Evolutionary conservation across 2,113 vertebrate species (phyloP), one percentile per base, ranked within the genome.

Genomic region (Toxostoma redivivum): DNA sequence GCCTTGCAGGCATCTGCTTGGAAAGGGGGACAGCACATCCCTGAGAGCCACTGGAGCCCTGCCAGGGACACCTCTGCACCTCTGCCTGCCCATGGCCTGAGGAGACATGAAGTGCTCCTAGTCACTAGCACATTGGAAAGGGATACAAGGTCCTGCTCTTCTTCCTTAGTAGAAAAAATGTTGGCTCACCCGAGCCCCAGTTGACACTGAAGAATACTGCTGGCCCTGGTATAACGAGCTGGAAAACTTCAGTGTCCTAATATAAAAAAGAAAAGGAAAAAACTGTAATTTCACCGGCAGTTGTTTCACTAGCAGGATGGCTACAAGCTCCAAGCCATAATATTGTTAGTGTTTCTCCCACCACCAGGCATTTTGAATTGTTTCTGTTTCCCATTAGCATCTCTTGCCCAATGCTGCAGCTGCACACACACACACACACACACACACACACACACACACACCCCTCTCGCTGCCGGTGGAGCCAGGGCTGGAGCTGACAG

Each of bases 371-470:
- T 47, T 16, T 42, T 13, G 93, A 51, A 62, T 58, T 33, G 93
- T 92, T 95, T 95, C 95, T 96, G 94, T 72, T 97, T 96, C 7
- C 86, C 54, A 96, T 97, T 95, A 97, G 83, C 64, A 31, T 86
- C 72, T 77, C 86, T 93, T 95, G 86, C 94, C 80, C 94, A 92
- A 70, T 0, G 5, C 72, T 64, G 88, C 88, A 90, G 94, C 92
- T 96, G 92, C 70, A 79, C 81, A 23, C 73, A 24, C 74, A 2
- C 45, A 13, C 65, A 1, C 45, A 19, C 66, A 1, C 65, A 73
- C 72, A 20, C 64, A 16, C 65, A 1, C 44, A 48, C 50, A 51
- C 48, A 25, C 24, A 25, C 8, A 16, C 67, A 3, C 64, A 0
- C 42, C 42, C 67, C 71, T 72, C 54, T 42, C 23, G 9, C 79